Base-by-base conservation (phyloP, 2,113 vertebrate genomes). In the Ictalurus punctatus region DNA sequence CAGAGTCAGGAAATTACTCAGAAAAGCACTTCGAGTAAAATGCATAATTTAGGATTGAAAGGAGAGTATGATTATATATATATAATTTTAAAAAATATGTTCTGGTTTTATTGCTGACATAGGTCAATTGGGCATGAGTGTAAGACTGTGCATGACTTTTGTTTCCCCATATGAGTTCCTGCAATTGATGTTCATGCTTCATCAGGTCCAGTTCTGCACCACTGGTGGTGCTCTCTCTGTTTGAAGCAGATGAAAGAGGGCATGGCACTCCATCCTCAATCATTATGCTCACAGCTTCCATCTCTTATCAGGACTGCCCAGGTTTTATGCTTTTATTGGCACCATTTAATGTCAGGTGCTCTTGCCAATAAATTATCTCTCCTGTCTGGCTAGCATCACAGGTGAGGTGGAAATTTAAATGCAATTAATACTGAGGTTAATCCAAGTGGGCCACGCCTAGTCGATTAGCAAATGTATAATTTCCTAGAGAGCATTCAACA, bases 221-320 rank as follows among this genome's bases (percentile, higher is more conserved):
- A 78, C 74, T 78, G 40, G 25, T 52, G 23, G 44, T 74, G 71
- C 37, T 40, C 25, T 6, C 1, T 79, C 44, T 79, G 23, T 79
- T 79, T 16, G 48, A 54, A 56, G 3, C 78, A 30, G 27, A 1
- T 81, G 27, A 54, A 80, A 80, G 52, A 30, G 27, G 44, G 44
- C 76, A 79, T 8, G 6, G n/a, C 25, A 54, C 63, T 37, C 54
- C 74, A 37, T 54, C 25, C 79, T 40, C 48, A 65, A 48, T 89
- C 80, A 80, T 76, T 90, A 83, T 90, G 54, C 88, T 48, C 78
- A 67, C 67, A 85, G 67, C 84, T 83, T 54, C 40, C 84, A 61
- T 84, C 71, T 67, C 93, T 93, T 93, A 93, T 94, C 93, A 90
- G 90, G 21, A 54, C 30, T 40, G 0, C 58, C 83, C 93, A 94